A percentile compares a stretch with the other conserved stretches of the same genome.
Conservation (phyloP, 2,113 vertebrate species). For the Erythrocercus mccallii region DNA sequence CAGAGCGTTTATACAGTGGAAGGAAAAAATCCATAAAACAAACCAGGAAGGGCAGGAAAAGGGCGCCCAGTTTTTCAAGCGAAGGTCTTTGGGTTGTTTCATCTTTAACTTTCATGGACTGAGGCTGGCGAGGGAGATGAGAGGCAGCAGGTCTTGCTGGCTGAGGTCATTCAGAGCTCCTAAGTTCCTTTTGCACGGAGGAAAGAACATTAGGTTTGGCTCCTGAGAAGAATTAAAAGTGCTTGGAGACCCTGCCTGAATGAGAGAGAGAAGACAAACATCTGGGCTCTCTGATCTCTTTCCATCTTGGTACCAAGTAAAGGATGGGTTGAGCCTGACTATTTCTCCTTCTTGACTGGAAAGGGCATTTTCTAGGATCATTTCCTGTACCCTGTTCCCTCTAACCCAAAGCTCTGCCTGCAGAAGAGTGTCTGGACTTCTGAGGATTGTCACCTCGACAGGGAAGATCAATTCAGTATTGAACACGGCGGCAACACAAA, state of each 20-base stretch:
- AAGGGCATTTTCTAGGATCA: not conserved
- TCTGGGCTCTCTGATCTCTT: not conserved
- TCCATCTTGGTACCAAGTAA: not conserved
- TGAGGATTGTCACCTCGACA: accelerated
- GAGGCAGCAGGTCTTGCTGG: not conserved
- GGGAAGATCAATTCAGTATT: not conserved
- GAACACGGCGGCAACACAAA: not conserved
- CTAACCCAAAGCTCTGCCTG: not conserved
- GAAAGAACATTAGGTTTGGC: not conserved
- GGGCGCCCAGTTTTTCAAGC: not conserved
- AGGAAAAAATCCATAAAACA: not conserved
- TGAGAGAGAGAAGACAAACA: not conserved
- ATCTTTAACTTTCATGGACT: not conserved
- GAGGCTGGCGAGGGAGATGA: not conserved
- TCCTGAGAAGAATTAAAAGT: not conserved
- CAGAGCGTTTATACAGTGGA: not conserved
- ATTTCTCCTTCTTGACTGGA: not conserved
- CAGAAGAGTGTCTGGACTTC: not conserved
- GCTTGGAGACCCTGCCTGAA: not conserved
- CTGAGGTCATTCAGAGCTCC: not conserved
- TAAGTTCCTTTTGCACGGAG: not conserved
- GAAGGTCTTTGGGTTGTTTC: not conserved
- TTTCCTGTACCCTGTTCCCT: not conserved
- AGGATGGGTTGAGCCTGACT: not conserved
- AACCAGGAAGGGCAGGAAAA: not conserved